Conservation (phyloP, 2,797 vertebrate genomes). For the Sibirionetta formosa region DNA sequence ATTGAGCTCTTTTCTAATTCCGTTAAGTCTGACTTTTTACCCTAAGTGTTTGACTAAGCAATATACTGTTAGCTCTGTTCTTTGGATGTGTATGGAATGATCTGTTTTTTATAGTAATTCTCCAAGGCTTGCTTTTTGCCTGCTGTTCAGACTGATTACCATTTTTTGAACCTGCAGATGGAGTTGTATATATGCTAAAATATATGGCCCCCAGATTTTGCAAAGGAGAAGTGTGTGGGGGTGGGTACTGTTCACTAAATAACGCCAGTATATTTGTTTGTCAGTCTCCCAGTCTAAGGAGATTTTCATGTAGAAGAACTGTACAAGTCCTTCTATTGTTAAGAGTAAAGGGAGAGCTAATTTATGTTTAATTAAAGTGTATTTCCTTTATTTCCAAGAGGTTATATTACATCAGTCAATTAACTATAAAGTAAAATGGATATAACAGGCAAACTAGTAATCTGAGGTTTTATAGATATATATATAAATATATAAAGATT, state of each 20-base stretch:
- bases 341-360: not conserved
- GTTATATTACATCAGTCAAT: not conserved
- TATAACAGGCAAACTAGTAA: not conserved
- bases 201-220: accelerated
- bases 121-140: not conserved
- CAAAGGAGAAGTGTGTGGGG: not conserved
- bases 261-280: not conserved
- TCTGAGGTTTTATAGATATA: too few relatives aligned
- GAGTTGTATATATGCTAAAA: not conserved
- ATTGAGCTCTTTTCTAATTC: not conserved
- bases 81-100: not conserved
- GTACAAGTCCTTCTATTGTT: not conserved
- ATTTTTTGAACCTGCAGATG: not conserved
- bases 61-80: not conserved
- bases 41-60: not conserved
- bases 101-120: not conserved
- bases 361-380: not conserved
- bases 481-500: too few relatives aligned
- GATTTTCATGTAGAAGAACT: not conserved
- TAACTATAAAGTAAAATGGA: not conserved
- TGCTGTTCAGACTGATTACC: accelerated
- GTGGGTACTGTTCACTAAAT: not conserved
- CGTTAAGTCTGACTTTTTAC: not conserved
- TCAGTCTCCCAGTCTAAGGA: not conserved
- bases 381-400: not conserved